Evolutionary conservation across 2,888 invertebrate species (phyloP).

Genomic region (Drosophila fulvimacula): DNA sequence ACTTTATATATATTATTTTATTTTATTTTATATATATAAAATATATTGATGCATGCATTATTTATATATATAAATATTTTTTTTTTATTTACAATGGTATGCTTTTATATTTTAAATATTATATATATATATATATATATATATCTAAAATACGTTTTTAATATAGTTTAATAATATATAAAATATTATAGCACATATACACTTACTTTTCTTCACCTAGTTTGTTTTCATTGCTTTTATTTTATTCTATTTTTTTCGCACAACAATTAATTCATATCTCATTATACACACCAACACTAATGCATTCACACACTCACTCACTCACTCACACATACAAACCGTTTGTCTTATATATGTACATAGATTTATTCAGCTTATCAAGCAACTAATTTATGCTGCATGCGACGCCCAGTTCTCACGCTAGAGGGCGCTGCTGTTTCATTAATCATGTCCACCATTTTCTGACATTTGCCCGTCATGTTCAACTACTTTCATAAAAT

Average conservation of each 20-base stretch:
- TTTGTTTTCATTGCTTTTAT: background rate
- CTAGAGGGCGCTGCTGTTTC: conserved; percentile 37
- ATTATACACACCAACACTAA: background rate
- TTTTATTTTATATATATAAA: too few species aligned
- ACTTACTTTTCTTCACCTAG: too few species aligned
- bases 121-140: background rate
- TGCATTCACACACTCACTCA: background rate
- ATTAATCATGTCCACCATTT: conserved; percentile 66
- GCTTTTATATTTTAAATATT: background rate
- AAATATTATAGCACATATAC: background rate
- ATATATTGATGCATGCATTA: too few species aligned
- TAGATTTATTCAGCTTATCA: conserved; percentile 13
- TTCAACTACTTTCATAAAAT: conserved; percentile 78
- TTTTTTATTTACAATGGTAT: too few species aligned
- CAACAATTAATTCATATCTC: background rate
- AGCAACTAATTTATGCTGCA: conserved; percentile 39
- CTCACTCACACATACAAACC: background rate
- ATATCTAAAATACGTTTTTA: too few species aligned
- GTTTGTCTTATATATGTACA: background rate
- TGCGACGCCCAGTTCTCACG: conserved; percentile 30
- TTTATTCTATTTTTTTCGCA: background rate
- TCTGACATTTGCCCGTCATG: conserved; percentile 71
- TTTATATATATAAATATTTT: too few species aligned
- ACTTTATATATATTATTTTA: too few species aligned
- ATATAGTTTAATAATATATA: background rate